phyloP scores from a whole-genome alignment of 2,888 invertebrate genomes.

The Apamea epomidion region DNA sequence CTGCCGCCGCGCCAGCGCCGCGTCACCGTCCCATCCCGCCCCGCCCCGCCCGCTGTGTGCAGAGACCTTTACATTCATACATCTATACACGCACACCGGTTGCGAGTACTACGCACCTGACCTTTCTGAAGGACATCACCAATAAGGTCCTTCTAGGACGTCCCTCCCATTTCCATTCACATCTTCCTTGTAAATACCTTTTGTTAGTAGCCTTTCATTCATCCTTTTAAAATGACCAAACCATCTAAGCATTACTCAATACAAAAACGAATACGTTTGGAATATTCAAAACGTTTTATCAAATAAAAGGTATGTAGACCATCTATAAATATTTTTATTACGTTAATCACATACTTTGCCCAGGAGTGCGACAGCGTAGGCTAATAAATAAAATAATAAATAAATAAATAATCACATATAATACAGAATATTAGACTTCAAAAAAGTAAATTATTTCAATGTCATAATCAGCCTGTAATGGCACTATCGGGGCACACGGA shows the following conservation, averaged over 20 bases:
- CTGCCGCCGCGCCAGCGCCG: no score
- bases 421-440: not conserved
- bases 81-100: no score
- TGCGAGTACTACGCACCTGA: not conserved
- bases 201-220: not conserved
- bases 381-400: no score
- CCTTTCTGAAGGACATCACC: not conserved
- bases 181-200: not conserved
- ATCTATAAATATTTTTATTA: not conserved
- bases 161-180: not conserved
- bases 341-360: no score
- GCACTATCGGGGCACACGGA: no score
- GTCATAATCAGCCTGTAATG: no score
- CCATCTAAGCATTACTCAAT: not conserved
- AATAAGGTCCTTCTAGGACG: not conserved
- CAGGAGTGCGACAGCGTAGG: no score
- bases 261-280: not conserved
- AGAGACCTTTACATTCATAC: no score
- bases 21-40: no score
- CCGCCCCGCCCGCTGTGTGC: no score
- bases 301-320: not conserved
- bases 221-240: not conserved
- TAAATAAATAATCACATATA: not conserved
- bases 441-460: not conserved
- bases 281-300: not conserved